Base-by-base conservation (phyloP, 2,113 vertebrate genomes). In the Condylura cristata region DNA sequence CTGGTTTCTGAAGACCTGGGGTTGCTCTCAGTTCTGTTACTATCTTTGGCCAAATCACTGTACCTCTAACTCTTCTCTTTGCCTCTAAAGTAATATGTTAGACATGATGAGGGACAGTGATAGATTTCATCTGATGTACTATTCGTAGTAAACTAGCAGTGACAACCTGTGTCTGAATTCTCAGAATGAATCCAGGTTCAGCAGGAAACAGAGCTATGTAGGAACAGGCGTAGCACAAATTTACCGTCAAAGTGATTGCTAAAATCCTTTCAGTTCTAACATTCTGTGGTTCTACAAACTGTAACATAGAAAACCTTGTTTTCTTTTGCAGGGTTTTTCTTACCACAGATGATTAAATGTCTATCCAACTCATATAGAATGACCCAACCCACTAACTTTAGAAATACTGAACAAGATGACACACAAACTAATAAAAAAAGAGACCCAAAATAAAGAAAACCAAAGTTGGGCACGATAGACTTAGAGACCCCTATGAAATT, bases 281-380 rank as follows among this genome's bases (percentile, higher is more conserved):
- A 41, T 88, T 91, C 58, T 92, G 20, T 82, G 78, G 63, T 76
- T 85, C 63, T 79, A 78, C 71, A 60, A 92, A 79, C 30, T 71
- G 24, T 46, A 39, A 81, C 28, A 46, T 17, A 92, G 4, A 65
- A 56, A 17, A 87, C 7, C 34, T 34, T 20, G n/a, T 65, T 86
- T 79, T 70, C 61, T 76, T 76, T 10, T 80, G 68, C 20, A 46
- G 20, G 20, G 92, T 76, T 84, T 93, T 79, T 46, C 34, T 95
- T 89, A 14, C n/a, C 53, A 83, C 32, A 83, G 61, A n/a, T n/a
- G 20, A 28, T 41, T 81, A 80, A 53, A 22, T 86, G 48, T 58
- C 34, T 78, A 63, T 71, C 39, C 39, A 95, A 65, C 2, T 58
- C 34, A 53, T 51, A 89, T 39, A 39, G 11, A 41, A 41, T 71